These are phyloP conservation scores for Molanna angustata DNA, from an alignment of 2,888 invertebrate species.

Conservation along the genomic window DNA sequence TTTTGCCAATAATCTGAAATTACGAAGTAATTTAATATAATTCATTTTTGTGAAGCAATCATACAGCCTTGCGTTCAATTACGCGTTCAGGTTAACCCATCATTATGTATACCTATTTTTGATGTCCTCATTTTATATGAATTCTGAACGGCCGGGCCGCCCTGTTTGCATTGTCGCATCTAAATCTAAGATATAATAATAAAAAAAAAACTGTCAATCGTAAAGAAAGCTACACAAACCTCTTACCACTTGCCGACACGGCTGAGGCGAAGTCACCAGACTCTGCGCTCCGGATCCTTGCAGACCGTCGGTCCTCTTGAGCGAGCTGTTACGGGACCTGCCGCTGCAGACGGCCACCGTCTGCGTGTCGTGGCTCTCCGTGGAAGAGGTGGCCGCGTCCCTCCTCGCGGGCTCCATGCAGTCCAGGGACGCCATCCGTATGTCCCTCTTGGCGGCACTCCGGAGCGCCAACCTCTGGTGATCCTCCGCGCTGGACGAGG, in stretches of 20 bases:
- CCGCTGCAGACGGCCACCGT: slow-evolving; percentile 22
- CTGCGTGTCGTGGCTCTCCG: slow-evolving; percentile 17
- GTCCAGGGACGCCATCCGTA: slow-evolving; percentile 8
- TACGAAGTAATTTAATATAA: too few species aligned
- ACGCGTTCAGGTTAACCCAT: too few species aligned
- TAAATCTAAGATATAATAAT: too few species aligned
- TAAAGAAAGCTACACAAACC: slow-evolving; percentile 30
- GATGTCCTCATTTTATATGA: too few species aligned
- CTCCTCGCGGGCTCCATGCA: not conserved
- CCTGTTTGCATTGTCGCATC: too few species aligned
- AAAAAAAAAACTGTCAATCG: slow-evolving; percentile 9
- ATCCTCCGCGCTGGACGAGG: not conserved
- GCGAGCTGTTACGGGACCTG: slow-evolving; percentile 11
- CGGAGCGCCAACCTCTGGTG: not conserved
- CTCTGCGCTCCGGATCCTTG: slow-evolving; percentile 4
- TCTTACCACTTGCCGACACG: slow-evolving; percentile 33
- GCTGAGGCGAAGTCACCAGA: slow-evolving; percentile 25
- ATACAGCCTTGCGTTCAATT: too few species aligned
- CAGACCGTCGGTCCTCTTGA: slow-evolving; percentile 8
- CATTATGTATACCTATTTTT: too few species aligned
- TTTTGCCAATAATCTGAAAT: too few species aligned
- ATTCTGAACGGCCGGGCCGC: too few species aligned
- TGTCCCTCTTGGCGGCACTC: slow-evolving; percentile 10
- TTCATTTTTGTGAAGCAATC: too few species aligned
- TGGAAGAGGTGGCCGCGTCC: slow-evolving; percentile 11